phyloP scores from a whole-genome alignment of 1,140 invertebrate species.

The Phocides pigmalion region DNA sequence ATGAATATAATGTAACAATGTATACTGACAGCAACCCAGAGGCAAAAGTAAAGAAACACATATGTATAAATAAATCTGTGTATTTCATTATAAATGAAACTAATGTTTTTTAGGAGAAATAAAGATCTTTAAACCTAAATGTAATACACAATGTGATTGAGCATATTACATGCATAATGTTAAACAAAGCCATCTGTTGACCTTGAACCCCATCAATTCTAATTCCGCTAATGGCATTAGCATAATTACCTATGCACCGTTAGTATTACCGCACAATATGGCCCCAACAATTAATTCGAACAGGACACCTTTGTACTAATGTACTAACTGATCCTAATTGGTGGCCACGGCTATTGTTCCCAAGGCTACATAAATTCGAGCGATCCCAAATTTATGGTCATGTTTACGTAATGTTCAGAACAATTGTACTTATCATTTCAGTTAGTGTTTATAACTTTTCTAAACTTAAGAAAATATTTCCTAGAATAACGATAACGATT shows the following conservation, averaged over 20 bases:
- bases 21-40: no score
- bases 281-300: constrained; percentile 37
- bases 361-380: constrained; percentile 35
- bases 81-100: no score
- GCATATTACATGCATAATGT: background rate
- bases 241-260: constrained; percentile 20
- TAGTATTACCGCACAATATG: constrained; percentile 34
- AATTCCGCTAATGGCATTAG: constrained; percentile 26
- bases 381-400: background rate
- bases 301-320: constrained; percentile 33
- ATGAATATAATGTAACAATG: no score
- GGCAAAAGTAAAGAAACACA: no score
- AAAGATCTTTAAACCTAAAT: no score
- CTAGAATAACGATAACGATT: background rate
- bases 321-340: constrained; percentile 42
- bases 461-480: no score
- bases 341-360: constrained; percentile 37
- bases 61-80: no score
- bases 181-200: background rate
- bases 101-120: no score
- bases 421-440: constrained; percentile 2
- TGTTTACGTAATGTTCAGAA: constrained; percentile 14
- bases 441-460: background rate
- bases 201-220: constrained; percentile 24
- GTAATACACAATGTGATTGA: background rate